These are phyloP conservation scores for Drosophila ezoana DNA, from an alignment of 2,888 invertebrate species.

Conservation along the genomic window DNA sequence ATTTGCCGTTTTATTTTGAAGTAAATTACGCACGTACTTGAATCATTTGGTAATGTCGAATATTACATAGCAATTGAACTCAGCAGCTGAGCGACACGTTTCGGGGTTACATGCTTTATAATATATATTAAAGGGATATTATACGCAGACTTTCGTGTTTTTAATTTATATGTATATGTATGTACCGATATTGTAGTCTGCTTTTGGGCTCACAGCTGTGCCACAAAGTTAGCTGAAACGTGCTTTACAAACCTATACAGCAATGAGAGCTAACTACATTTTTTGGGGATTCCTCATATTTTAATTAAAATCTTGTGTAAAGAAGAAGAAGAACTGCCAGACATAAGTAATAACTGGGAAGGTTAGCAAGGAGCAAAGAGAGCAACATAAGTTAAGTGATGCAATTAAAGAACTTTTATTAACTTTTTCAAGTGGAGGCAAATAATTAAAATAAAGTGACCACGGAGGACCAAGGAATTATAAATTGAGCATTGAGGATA, in stretches of 20 bases:
- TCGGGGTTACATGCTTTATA: background rate
- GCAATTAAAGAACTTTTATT: no score
- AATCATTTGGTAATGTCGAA: slow-evolving; percentile 55
- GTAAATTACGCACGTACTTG: slow-evolving; percentile 58
- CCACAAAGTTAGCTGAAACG: background rate
- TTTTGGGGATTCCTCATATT: slow-evolving; percentile 6
- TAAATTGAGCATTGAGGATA: no score
- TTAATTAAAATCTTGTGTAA: background rate
- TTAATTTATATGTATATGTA: background rate
- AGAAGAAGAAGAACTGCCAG: no score
- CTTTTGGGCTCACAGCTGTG: slow-evolving; percentile 26
- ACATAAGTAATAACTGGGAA: no score
- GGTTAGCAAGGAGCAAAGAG: no score
- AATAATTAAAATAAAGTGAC: no score
- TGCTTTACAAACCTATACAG: background rate
- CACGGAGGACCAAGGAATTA: no score
- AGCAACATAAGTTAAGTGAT: no score
- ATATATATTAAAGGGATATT: background rate
- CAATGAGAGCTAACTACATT: slow-evolving; percentile 1
- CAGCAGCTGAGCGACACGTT: slow-evolving; percentile 33
- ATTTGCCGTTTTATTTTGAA: slow-evolving; percentile 7
- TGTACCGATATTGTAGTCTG: slow-evolving; percentile 6
- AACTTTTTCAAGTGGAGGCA: no score
- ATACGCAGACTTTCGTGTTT: slow-evolving; percentile 1
- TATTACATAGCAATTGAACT: slow-evolving; percentile 25